phyloP scores from a whole-genome alignment of 2,113 vertebrate species.

The Lutjanus erythropterus region DNA sequence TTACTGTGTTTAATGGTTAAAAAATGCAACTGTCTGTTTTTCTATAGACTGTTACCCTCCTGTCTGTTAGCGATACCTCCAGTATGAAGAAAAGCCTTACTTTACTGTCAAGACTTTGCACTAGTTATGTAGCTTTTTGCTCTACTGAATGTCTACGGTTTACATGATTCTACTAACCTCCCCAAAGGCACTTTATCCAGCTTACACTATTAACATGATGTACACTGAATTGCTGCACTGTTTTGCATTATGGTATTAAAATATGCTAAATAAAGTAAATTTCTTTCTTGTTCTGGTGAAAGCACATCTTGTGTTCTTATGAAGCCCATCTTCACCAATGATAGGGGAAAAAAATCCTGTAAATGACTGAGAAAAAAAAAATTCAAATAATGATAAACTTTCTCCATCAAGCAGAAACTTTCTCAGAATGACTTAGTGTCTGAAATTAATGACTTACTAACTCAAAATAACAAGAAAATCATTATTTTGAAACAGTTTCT shows the following conservation, averaged over 20 bases:
- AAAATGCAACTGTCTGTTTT: background rate
- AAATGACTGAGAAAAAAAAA: too few relatives aligned
- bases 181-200: constrained; percentile 59
- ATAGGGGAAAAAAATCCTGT: too few relatives aligned
- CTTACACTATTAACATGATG: constrained; percentile 20
- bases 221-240: constrained; percentile 41
- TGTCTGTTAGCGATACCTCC: background rate
- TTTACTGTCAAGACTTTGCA: constrained; percentile 28
- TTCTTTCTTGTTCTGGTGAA: background rate
- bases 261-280: constrained; percentile 48
- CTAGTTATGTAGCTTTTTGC: constrained; percentile 5
- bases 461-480: too few relatives aligned
- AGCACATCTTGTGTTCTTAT: background rate
- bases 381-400: too few relatives aligned
- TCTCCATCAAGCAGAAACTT: too few relatives aligned
- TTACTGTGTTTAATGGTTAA: constrained; percentile 2
- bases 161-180: constrained; percentile 35
- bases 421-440: too few relatives aligned
- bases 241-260: constrained; percentile 20
- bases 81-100: constrained; percentile 20
- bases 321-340: too few relatives aligned
- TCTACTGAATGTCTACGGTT: constrained; percentile 42
- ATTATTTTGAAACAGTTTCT: too few relatives aligned
- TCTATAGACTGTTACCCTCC: background rate
- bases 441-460: too few relatives aligned